Percentiles rank a stretch among this genome's conserved stretches.
phyloP scores from a whole-genome alignment of 2,888 invertebrate genomes.

The Drepana falcataria region DNA sequence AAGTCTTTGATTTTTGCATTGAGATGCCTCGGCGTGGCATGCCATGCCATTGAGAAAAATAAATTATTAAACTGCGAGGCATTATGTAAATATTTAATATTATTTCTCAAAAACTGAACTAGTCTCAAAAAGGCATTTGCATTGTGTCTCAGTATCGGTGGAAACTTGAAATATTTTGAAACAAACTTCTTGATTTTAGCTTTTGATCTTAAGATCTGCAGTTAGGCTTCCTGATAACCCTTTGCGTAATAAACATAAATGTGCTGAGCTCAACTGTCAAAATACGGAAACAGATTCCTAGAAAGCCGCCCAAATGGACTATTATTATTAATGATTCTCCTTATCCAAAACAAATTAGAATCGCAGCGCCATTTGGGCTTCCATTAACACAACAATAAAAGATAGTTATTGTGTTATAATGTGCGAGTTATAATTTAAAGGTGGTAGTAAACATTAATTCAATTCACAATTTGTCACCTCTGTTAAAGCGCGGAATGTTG shows the following conservation, averaged over 20 bases:
- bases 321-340: neutral
- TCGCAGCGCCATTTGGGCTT: neutral
- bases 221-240: neutral
- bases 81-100: too few relatives aligned
- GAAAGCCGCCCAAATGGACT: neutral
- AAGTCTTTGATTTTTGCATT: too few relatives aligned
- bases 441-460: conserved; percentile 64
- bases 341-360: neutral
- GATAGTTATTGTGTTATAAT: conserved; percentile 24
- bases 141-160: too few relatives aligned
- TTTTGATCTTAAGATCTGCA: neutral
- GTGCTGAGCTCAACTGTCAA: neutral
- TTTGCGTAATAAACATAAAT: neutral
- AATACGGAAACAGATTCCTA: neutral
- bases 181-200: too few relatives aligned
- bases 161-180: too few relatives aligned
- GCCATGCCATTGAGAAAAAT: too few relatives aligned
- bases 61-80: too few relatives aligned
- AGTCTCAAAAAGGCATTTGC: too few relatives aligned
- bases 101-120: too few relatives aligned
- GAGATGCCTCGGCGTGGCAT: too few relatives aligned
- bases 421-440: conserved; percentile 51
- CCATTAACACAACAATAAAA: conserved; percentile 9
- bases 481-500: conserved; percentile 62
- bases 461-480: conserved; percentile 72